Percentiles rank a stretch among this genome's conserved stretches.
Conservation (phyloP, 2,888 invertebrate genomes). For the Morinoia aosen region DNA sequence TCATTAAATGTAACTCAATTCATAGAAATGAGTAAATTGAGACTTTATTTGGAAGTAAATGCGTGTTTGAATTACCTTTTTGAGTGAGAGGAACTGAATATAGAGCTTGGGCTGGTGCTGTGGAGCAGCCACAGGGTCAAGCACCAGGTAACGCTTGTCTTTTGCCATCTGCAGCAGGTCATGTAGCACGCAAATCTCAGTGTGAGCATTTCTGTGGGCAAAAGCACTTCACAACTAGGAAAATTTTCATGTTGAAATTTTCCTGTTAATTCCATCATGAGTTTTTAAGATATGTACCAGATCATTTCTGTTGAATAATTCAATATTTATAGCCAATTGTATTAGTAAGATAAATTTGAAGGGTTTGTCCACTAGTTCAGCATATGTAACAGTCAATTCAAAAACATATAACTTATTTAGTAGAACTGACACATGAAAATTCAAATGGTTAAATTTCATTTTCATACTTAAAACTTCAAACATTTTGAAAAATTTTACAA, state of each 20-base stretch:
- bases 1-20: no score
- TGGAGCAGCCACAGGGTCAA: constrained; percentile 92
- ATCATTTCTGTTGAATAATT: not conserved
- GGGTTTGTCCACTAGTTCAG: not conserved
- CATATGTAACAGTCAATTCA: not conserved
- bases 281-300: not conserved
- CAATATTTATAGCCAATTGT: not conserved
- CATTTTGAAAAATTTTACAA: not conserved
- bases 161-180: constrained; percentile 87
- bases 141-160: constrained; percentile 83
- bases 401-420: not conserved
- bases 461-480: not conserved
- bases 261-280: not conserved
- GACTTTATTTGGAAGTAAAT: no score
- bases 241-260: not conserved
- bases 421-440: not conserved
- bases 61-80: constrained; percentile 76
- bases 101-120: constrained; percentile 86
- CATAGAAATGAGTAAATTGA: no score
- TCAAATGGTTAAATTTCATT: not conserved
- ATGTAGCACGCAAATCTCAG: constrained; percentile 91
- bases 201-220: constrained; percentile 77
- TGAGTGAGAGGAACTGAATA: constrained; percentile 91
- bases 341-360: not conserved
- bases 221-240: not conserved